Base-by-base conservation (phyloP, 2,113 vertebrate genomes). In the Coptodon bakossiorum region DNA sequence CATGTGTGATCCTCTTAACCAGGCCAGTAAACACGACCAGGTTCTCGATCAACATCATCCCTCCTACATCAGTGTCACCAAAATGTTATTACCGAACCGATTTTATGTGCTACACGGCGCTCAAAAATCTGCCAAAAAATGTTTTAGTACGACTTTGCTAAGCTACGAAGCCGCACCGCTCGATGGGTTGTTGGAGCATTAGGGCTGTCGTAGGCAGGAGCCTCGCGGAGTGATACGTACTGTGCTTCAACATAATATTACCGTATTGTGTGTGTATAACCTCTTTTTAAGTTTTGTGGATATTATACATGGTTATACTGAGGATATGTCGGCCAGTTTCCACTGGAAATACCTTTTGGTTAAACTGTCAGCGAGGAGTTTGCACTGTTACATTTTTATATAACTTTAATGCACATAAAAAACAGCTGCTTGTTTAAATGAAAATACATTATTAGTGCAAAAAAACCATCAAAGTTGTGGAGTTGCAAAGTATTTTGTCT, bases 1-100 rank as follows among this genome's bases (percentile, higher is more conserved):
- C 86, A 88, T 76, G 80, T 63, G 22, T 92, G 89, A 93, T 93
- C 92, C 92, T 94, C 91, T 93, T 89, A 91, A n/a, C 73, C 82
- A 80, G 19, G 68, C 80, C 9, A 16, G 14, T 73, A 38, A 88
- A 86, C 80, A 34, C 3, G 3, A 81, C 24, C 24, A 16, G 7
- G 61, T 50, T 34, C 16, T 53, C 78, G 56, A 45, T 43, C 52
- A 29, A 14, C 59, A 48, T 48, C 79, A 16, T 53, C 63, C 59
- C 63, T 34, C 45, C 24, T 29, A 45, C 22, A 10, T 45, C 68
- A 68, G 36, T 40, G 22, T 71, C 22, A 43, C 38, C n/a, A 71
- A 73, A 85, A 34, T 53, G 31, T 57, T 29, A 29, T 57, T 29
- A 29, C 56, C 0, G 4, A 57, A 57, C 3, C 3, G 0, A 57